These are phyloP conservation scores for Diceros bicornis DNA, from an alignment of 2,797 vertebrate species.

Conservation along the genomic window DNA sequence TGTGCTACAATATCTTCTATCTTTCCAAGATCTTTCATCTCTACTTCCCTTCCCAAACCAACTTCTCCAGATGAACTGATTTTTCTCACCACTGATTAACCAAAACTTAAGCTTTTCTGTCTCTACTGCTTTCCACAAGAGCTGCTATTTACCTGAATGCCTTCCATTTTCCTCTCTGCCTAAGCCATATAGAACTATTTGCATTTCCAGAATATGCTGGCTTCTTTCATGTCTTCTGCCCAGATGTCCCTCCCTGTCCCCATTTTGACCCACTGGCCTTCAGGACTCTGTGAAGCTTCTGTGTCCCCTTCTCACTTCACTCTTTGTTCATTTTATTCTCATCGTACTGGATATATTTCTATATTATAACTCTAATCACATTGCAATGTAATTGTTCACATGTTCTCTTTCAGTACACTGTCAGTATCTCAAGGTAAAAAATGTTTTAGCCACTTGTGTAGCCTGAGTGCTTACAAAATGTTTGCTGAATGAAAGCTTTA, in stretches of 20 bases:
- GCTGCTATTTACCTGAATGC: neutral
- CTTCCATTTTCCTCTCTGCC: neutral
- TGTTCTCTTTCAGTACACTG: neutral
- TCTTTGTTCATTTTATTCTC: conserved; percentile 20
- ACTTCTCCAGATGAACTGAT: neutral
- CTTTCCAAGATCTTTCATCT: neutral
- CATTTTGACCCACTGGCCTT: neutral
- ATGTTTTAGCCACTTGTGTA: neutral
- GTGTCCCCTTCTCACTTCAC: neutral
- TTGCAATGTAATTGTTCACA: neutral
- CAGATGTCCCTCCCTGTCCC: neutral
- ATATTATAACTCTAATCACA: neutral
- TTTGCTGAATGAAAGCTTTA: conserved; percentile 28
- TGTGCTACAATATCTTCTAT: neutral
- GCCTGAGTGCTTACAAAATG: neutral
- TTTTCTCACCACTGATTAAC: neutral
- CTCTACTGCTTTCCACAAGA: neutral
- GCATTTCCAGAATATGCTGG: neutral
- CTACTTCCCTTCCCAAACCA: neutral
- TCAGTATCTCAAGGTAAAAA: neutral
- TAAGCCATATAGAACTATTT: neutral
- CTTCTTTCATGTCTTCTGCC: neutral
- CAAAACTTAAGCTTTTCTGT: neutral
- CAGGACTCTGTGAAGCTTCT: neutral
- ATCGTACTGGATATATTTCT: neutral